Evolutionary conservation across 1,140 invertebrate genomes (phyloP).

Genomic region (Amyelois transitella): DNA sequence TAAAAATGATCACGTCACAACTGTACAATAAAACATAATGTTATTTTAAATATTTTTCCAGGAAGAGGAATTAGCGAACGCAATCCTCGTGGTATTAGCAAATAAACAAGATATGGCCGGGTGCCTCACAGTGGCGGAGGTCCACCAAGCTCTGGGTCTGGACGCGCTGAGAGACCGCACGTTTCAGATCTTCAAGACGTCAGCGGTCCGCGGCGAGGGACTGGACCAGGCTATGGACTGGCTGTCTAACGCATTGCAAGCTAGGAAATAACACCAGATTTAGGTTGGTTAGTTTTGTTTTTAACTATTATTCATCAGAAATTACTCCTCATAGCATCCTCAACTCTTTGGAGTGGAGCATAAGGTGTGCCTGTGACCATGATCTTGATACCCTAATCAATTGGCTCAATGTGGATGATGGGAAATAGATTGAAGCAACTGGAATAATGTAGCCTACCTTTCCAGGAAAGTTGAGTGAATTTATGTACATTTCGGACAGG

Average conservation of each 20-base stretch:
- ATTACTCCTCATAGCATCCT: too few relatives aligned
- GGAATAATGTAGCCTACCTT: too few relatives aligned
- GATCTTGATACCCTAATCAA: too few relatives aligned
- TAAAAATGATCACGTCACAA: too few relatives aligned
- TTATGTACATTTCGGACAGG: too few relatives aligned
- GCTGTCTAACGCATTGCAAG: constrained; percentile 92
- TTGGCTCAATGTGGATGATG: too few relatives aligned
- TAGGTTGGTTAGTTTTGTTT: background rate
- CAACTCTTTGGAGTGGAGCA: too few relatives aligned
- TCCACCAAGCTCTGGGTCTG: constrained; percentile 96
- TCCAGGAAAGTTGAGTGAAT: too few relatives aligned
- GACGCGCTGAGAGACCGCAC: constrained; percentile 96
- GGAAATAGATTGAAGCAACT: too few relatives aligned
- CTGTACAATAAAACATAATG: too few relatives aligned
- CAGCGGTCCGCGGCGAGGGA: constrained; percentile 98
- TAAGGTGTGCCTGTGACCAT: too few relatives aligned
- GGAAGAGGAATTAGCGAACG: constrained; percentile 98
- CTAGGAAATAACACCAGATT: constrained; percentile 81
- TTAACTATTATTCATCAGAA: constrained; percentile 15
- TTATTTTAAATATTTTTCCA: constrained; percentile 47
- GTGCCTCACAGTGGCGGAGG: constrained; percentile 96
- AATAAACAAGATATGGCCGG: constrained; percentile 99
- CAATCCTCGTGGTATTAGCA: constrained; percentile 96
- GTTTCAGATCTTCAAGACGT: constrained; percentile 99
- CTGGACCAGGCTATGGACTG: constrained; percentile 99